Conservation (phyloP, 2,888 invertebrate species). For the Epinotia bilunana region DNA sequence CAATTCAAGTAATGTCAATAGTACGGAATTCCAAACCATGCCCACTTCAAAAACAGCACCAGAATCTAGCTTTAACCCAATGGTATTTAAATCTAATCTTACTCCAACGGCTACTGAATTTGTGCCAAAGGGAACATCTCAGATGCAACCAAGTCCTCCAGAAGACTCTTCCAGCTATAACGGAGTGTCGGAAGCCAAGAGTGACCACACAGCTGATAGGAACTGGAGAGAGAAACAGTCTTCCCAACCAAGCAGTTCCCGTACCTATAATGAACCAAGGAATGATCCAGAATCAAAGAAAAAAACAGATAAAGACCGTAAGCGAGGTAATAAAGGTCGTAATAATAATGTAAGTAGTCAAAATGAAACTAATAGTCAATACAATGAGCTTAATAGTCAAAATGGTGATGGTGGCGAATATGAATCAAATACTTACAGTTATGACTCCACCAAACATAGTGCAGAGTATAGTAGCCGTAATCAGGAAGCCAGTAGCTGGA, state of each 20-base stretch:
- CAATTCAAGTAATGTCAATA: constrained; percentile 55
- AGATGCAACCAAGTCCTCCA: constrained; percentile 55
- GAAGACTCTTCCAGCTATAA: constrained; percentile 56
- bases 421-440: constrained; percentile 37
- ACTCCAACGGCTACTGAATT: constrained; percentile 85
- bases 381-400: constrained; percentile 21
- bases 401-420: constrained; percentile 32
- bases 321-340: constrained; percentile 31
- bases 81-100: constrained; percentile 79
- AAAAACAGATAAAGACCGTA: constrained; percentile 56
- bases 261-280: constrained; percentile 51
- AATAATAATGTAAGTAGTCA: constrained; percentile 32
- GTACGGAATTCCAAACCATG: constrained; percentile 59
- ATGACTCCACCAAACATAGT: constrained; percentile 22
- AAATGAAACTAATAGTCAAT: constrained; percentile 36
- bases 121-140: constrained; percentile 75
- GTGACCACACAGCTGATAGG: constrained; percentile 32
- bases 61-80: constrained; percentile 62
- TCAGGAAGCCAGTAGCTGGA: constrained; percentile 43
- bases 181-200: constrained; percentile 50
- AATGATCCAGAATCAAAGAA: constrained; percentile 58
- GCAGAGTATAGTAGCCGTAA: constrained; percentile 34
- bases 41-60: constrained; percentile 57
- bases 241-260: constrained; percentile 37
- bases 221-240: constrained; percentile 38